A percentile compares a stretch with the other conserved stretches of the same genome.
Conservation (phyloP, 2,113 vertebrate genomes). For the Hyla sarda region DNA sequence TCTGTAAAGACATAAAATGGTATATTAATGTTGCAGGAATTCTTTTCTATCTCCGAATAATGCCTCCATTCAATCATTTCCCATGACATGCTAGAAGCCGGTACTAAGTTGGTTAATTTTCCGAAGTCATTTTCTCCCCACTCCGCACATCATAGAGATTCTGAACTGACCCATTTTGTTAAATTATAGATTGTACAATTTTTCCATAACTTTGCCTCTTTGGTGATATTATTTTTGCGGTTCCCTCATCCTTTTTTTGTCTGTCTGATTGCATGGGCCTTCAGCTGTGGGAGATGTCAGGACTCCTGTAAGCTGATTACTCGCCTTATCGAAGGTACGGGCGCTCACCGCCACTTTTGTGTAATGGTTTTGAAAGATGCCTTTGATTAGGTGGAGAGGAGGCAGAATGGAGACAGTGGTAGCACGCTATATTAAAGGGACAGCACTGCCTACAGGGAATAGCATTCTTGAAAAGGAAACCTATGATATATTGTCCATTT, state of each 20-base stretch:
- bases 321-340: constrained; percentile 53
- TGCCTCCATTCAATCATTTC: constrained; percentile 24
- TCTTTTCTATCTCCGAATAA: not conserved
- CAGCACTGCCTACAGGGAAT: not conserved
- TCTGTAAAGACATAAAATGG: constrained; percentile 14
- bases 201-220: constrained; percentile 49
- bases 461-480: not conserved
- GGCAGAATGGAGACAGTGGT: constrained; percentile 7
- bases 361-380: constrained; percentile 59
- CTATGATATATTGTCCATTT: not conserved
- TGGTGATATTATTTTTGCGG: constrained; percentile 49
- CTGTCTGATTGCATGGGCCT: constrained; percentile 50
- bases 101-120: constrained; percentile 45
- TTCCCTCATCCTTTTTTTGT: constrained; percentile 45
- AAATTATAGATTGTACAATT: constrained; percentile 55
- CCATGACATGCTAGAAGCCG: not conserved
- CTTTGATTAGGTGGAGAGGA: constrained; percentile 51
- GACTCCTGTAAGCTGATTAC: constrained; percentile 58
- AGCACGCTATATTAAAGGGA: constrained; percentile 28
- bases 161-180: constrained; percentile 52
- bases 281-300: constrained; percentile 52
- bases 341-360: constrained; percentile 50
- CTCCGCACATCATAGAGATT: constrained; percentile 39
- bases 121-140: constrained; percentile 30
- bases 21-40: constrained; percentile 29